Evolutionary conservation across 2,113 vertebrate species (phyloP).

Genomic region (Lathamus discolor): DNA sequence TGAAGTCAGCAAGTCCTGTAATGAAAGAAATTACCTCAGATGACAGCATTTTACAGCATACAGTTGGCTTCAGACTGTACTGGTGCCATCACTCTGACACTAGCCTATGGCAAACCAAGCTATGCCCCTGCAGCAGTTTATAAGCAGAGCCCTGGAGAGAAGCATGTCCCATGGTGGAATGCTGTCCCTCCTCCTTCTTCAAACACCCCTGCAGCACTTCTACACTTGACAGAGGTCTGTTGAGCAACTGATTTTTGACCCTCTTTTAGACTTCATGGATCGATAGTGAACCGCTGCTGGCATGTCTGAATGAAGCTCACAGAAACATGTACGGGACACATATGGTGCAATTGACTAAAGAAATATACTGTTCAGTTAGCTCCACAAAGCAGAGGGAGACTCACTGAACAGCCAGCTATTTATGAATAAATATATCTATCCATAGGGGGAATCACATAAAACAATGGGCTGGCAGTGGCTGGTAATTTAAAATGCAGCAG

Average conservation of each 20-base stretch:
- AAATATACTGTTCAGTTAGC: neutral
- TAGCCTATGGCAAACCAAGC: neutral
- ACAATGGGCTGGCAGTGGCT: conserved; percentile 19
- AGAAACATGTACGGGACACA: neutral
- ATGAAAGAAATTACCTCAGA: neutral
- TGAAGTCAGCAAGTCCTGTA: neutral
- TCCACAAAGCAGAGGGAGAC: neutral
- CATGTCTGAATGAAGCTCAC: neutral
- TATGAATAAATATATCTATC: conserved; percentile 26
- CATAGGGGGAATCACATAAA: neutral
- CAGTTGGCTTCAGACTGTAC: neutral
- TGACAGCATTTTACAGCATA: neutral
- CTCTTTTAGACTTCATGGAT: neutral
- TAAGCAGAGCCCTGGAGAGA: neutral
- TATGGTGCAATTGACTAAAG: neutral
- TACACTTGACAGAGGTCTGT: neutral
- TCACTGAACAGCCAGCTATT: neutral
- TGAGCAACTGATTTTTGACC: neutral
- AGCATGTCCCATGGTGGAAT: neutral
- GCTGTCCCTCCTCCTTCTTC: neutral
- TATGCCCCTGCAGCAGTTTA: neutral
- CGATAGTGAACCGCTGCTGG: neutral
- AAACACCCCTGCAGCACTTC: neutral
- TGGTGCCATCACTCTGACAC: neutral
- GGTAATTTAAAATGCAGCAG: conserved; percentile 45